Evolutionary conservation across 1,140 invertebrate species (phyloP).

Genomic region (Drosophila sproati): DNA sequence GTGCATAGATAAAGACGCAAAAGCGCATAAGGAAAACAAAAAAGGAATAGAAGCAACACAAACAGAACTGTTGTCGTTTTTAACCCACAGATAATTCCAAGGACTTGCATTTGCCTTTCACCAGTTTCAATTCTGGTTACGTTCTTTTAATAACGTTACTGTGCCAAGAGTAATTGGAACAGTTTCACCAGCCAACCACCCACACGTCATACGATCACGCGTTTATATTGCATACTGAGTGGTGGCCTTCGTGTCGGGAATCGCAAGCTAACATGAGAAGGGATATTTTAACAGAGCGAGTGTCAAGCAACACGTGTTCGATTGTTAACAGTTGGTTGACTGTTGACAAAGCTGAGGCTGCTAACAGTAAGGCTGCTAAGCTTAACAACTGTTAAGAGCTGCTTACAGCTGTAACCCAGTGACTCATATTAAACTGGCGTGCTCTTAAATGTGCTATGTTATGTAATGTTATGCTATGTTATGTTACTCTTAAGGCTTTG

Average conservation of each 20-base stretch:
- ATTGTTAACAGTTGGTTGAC: conserved; percentile 34
- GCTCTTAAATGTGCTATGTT: conserved; percentile 35
- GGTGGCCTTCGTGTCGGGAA: not conserved
- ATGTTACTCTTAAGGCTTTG: conserved; percentile 3
- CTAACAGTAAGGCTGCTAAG: conserved; percentile 5
- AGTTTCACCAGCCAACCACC: not conserved
- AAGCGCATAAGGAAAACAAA: conserved; percentile 8
- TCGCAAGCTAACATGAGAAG: conserved; percentile 1
- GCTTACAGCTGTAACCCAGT: conserved; percentile 28
- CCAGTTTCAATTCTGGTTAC: conserved; percentile 21
- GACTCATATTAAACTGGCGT: conserved; percentile 11
- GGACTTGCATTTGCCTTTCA: conserved; percentile 9
- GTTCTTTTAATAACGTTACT: conserved; percentile 3
- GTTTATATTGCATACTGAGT: conserved; percentile 24
- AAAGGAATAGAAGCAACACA: not conserved
- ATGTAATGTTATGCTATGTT: too few species aligned
- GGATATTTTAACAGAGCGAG: conserved; percentile 53
- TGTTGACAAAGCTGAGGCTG: not conserved
- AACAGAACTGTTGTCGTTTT: conserved; percentile 18
- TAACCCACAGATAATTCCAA: conserved; percentile 34
- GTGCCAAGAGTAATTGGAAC: not conserved
- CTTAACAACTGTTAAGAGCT: not conserved
- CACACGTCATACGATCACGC: conserved; percentile 42
- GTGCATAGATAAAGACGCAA: conserved; percentile 9
- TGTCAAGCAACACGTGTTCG: conserved; percentile 65